These are phyloP conservation scores for Eudemis profundana DNA, from an alignment of 2,888 invertebrate genomes.

Conservation along the genomic window DNA sequence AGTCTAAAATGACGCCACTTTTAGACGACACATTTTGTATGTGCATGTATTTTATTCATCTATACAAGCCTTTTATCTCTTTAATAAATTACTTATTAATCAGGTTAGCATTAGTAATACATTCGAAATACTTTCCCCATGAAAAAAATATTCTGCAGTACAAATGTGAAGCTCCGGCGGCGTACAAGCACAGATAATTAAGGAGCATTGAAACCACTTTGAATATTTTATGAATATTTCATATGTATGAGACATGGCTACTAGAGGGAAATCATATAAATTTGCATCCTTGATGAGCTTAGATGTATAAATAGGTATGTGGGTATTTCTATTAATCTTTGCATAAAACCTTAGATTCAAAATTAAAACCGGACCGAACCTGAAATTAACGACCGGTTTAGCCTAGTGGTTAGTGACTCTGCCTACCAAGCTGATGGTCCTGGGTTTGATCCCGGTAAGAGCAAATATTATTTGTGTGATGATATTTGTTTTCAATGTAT, in stretches of 20 bases:
- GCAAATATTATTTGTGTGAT: too few relatives aligned
- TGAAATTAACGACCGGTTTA: too few relatives aligned
- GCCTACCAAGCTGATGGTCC: too few relatives aligned
- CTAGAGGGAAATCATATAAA: constrained; percentile 77
- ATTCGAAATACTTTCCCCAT: constrained; percentile 42
- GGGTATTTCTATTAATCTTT: constrained; percentile 6
- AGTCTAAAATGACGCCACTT: too few relatives aligned
- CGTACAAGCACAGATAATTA: constrained; percentile 82
- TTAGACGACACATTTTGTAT: too few relatives aligned
- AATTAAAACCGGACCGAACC: constrained; percentile 1
- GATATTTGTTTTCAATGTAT: too few relatives aligned
- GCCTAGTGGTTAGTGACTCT: too few relatives aligned
- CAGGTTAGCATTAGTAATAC: neutral
- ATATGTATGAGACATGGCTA: constrained; percentile 81
- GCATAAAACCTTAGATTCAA: neutral
- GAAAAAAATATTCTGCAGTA: constrained; percentile 57
- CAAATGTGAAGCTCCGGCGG: constrained; percentile 66
- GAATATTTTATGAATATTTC: constrained; percentile 83
- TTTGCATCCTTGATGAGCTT: constrained; percentile 78
- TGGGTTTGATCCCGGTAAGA: too few relatives aligned
- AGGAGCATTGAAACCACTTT: constrained; percentile 82
- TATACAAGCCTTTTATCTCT: neutral
- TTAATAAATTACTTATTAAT: neutral
- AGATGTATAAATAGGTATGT: constrained; percentile 55
- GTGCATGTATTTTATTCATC: too few relatives aligned